phyloP scores from a whole-genome alignment of 1,140 invertebrate species.

The Apolygus lucorum region DNA sequence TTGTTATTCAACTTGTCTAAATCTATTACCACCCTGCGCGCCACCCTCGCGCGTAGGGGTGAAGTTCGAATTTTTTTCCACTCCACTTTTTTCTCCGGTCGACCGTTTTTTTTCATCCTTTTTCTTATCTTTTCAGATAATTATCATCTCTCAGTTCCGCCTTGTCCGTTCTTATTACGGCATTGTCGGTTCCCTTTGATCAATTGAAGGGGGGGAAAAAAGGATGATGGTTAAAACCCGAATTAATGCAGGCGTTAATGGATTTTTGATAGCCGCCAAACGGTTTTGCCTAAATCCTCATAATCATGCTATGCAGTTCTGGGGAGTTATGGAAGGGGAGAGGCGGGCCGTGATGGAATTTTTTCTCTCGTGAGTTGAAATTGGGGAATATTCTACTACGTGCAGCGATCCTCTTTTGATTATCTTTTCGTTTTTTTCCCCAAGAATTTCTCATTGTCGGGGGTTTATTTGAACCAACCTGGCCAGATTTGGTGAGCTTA shows the following conservation, averaged over 20 bases:
- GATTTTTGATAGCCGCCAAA: conserved; percentile 8
- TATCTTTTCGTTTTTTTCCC: no score
- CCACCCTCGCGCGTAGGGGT: not conserved
- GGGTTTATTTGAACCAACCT: no score
- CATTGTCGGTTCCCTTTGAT: not conserved
- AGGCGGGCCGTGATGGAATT: no score
- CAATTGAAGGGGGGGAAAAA: conserved; percentile 1
- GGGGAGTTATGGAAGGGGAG: no score
- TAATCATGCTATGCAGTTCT: no score
- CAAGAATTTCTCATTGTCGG: no score
- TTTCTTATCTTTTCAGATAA: conserved; percentile 1
- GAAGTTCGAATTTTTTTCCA: not conserved
- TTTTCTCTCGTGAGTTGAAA: no score
- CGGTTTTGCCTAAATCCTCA: not conserved
- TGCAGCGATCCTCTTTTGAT: no score
- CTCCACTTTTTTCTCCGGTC: no score
- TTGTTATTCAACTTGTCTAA: conserved; percentile 1
- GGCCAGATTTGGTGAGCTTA: no score
- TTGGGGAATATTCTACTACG: no score
- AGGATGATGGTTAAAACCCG: not conserved
- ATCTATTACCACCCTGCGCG: conserved; percentile 9
- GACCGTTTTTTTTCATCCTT: not conserved
- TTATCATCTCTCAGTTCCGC: conserved; percentile 6
- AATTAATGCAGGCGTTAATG: conserved; percentile 8
- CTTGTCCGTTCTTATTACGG: not conserved